A percentile compares a stretch with the other conserved stretches of the same genome.
Evolutionary conservation across 2,888 invertebrate species (phyloP).

Genomic region (Ditylenchus weischeri): DNA sequence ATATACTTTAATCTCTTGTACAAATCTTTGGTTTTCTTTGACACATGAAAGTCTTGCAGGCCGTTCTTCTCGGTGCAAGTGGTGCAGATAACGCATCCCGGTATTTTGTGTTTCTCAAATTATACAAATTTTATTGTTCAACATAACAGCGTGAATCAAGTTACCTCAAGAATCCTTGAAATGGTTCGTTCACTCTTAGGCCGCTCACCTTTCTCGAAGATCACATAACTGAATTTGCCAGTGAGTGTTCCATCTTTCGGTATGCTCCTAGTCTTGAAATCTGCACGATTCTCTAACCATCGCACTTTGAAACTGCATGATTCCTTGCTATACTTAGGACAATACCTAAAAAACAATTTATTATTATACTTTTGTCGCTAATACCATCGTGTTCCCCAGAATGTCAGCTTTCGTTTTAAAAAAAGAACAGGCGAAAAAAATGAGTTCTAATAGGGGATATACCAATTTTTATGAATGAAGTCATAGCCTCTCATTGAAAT

Average conservation of each 20-base stretch:
- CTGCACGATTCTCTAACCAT: constrained; percentile 48
- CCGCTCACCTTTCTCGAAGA: constrained; percentile 72
- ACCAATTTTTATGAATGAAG: too few species aligned
- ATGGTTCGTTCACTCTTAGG: constrained; percentile 12
- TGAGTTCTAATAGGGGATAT: too few species aligned
- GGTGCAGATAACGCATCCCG: constrained; percentile 44
- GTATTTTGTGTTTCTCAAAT: constrained; percentile 39
- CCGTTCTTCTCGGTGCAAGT: constrained; percentile 52
- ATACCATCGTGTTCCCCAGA: too few species aligned
- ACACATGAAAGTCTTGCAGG: constrained; percentile 38
- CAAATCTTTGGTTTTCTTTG: constrained; percentile 26
- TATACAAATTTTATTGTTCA: constrained; percentile 1
- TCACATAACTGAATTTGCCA: constrained; percentile 75
- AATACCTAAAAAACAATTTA: constrained; percentile 60
- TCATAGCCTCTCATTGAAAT: too few species aligned
- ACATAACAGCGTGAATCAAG: background rate
- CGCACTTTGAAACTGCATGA: constrained; percentile 44
- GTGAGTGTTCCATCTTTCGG: constrained; percentile 60
- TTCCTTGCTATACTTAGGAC: constrained; percentile 67
- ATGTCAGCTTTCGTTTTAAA: too few species aligned
- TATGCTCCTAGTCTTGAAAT: constrained; percentile 40
- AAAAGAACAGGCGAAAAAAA: too few species aligned
- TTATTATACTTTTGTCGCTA: too few species aligned
- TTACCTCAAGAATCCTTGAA: constrained; percentile 16
- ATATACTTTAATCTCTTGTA: constrained; percentile 28